Conservation (phyloP, 2,113 vertebrate species). For the Pterocles orientalis region DNA sequence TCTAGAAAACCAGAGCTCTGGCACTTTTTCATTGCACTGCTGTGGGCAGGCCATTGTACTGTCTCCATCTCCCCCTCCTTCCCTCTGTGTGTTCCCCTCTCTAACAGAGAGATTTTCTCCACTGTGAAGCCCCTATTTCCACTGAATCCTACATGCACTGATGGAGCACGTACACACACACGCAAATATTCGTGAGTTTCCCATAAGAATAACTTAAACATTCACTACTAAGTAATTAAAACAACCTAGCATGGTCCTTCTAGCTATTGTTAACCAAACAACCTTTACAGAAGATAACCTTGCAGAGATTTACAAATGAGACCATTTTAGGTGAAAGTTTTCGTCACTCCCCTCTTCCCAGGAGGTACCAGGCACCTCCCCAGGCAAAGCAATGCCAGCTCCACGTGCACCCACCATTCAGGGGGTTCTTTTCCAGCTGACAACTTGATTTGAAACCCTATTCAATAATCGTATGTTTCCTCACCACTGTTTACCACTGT, state of each 20-base stretch:
- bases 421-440: not conserved
- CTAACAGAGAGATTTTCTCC: not conserved
- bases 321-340: not conserved
- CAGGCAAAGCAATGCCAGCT: not conserved
- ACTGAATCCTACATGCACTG: not conserved
- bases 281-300: not conserved
- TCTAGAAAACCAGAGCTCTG: not conserved
- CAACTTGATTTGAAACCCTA: not conserved
- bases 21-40: not conserved
- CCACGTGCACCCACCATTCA: not conserved
- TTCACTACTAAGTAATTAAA: not conserved
- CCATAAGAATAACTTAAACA: not conserved
- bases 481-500: not conserved
- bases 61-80: not conserved
- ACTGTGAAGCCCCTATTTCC: not conserved
- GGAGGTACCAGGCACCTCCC: not conserved
- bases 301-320: not conserved
- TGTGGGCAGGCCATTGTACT: not conserved
- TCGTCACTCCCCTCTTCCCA: not conserved
- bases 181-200: not conserved
- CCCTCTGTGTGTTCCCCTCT: not conserved
- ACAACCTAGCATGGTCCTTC: not conserved
- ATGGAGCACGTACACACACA: no score
- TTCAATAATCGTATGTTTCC: not conserved
- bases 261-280: not conserved